Evolutionary conservation across 2,797 vertebrate species (phyloP), one percentile per base, ranked within the genome.

Genomic region (Dromococcyx pavoninus): DNA sequence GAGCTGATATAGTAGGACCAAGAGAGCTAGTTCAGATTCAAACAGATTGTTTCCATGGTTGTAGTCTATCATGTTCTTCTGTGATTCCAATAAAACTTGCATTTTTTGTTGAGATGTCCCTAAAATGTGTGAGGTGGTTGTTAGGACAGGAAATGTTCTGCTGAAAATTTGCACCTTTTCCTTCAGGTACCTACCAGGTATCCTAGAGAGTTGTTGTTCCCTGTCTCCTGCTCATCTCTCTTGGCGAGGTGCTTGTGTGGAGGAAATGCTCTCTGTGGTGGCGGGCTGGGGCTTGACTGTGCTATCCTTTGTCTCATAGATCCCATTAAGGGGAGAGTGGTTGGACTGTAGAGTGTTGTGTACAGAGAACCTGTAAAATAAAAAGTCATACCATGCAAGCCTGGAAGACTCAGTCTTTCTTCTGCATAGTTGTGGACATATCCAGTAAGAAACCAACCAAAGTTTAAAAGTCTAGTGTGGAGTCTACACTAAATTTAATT

Each of bases 91-190:
- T 39, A 70, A 50, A 56, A 54, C 1, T 1, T 41, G 37, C 21
- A 27, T 5, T 28, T 15, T 48, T 57, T 81, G 11, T 46, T 80
- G 27, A 65, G 30, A 53, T 74, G 77, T 35, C 33, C 17, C 30
- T 65, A 28, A 64, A 82, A 66, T 1, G 0, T n/a, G 4, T 1
- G 0, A 58, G 35, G 10, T 5, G 9, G 3, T 53, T 10, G 3
- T 24, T 57, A 35, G 46, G 39, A 21, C 18, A 48, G 22, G 17
- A 44, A 4, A 11, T 77, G 21, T 16, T 86, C 46, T 41, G 17
- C n/a, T 57, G 61, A 83, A 22, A 3, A 2, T 27, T 73, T 70
- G 13, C 10, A 44, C 23, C 10, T 75, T 71, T 69, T 28, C 32
- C 28, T 89, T 82, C 64, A 79, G 33, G 10, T 46, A 23, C 14